Percentiles rank a stretch among this genome's conserved stretches.
These are phyloP conservation scores for Molorchus minor DNA, from an alignment of 2,888 invertebrate genomes.

Conservation along the genomic window DNA sequence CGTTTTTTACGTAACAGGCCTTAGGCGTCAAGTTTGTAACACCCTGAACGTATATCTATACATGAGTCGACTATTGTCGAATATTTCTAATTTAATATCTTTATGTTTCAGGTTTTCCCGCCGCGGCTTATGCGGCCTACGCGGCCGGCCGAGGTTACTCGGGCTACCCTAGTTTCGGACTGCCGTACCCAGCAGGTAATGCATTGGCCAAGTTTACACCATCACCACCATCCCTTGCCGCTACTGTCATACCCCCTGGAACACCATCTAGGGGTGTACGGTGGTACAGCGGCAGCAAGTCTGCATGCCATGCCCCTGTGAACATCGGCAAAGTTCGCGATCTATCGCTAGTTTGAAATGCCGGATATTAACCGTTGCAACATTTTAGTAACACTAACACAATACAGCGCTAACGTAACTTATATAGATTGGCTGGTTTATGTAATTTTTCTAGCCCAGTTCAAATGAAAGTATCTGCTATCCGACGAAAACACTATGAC, in stretches of 20 bases:
- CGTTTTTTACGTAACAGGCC: no score
- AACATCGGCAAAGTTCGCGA: constrained; percentile 62
- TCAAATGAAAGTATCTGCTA: neutral
- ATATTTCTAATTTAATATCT: constrained; percentile 50
- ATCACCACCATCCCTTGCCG: constrained; percentile 64
- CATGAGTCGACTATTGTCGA: no score
- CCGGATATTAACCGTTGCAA: constrained; percentile 21
- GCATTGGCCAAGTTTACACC: constrained; percentile 80
- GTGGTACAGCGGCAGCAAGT: constrained; percentile 64
- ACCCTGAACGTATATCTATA: no score
- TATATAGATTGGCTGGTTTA: constrained; percentile 20
- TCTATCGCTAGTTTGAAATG: constrained; percentile 16
- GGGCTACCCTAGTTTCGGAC: constrained; percentile 97
- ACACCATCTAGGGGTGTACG: constrained; percentile 68
- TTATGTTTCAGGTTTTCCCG: constrained; percentile 84
- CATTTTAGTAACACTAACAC: constrained; percentile 26
- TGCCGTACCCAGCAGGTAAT: constrained; percentile 98
- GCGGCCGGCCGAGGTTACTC: constrained; percentile 96
- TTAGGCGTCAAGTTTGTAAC: no score
- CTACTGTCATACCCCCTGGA: constrained; percentile 75
- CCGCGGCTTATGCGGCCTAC: constrained; percentile 94
- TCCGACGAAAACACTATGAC: neutral
- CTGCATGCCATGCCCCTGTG: constrained; percentile 84
- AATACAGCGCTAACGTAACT: constrained; percentile 25
- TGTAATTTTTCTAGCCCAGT: constrained; percentile 28